These are phyloP conservation scores for Pseudoips prasinana DNA, from an alignment of 2,888 invertebrate genomes.

Conservation along the genomic window DNA sequence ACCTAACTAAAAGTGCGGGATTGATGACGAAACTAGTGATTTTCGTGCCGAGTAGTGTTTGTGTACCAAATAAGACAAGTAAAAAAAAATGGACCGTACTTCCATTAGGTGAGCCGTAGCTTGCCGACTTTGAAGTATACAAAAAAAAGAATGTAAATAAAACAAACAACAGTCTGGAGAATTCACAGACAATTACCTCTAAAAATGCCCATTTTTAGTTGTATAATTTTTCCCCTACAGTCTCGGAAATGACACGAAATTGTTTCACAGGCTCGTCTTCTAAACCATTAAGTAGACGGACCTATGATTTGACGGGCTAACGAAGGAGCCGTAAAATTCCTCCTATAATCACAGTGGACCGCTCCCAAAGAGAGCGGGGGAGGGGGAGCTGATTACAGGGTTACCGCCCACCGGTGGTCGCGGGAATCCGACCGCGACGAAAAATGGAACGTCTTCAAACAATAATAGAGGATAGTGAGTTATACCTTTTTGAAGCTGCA, in stretches of 20 bases:
- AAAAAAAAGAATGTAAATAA: no score
- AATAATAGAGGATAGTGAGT: slow-evolving; percentile 37
- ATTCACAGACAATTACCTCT: slow-evolving; percentile 64
- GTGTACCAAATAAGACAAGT: no score
- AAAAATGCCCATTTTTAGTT: slow-evolving; percentile 39
- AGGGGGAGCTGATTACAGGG: slow-evolving; percentile 69
- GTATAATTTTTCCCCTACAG: slow-evolving; percentile 38
- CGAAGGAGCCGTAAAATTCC: slow-evolving; percentile 72
- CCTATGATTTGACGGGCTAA: slow-evolving; percentile 77
- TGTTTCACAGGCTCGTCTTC: slow-evolving; percentile 52
- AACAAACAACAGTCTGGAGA: slow-evolving; percentile 19
- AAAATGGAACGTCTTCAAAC: slow-evolving; percentile 47
- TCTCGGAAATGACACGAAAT: slow-evolving; percentile 69
- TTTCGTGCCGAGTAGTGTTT: no score
- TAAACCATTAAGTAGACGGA: slow-evolving; percentile 55
- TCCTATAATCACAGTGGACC: slow-evolving; percentile 67
- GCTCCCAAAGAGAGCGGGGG: slow-evolving; percentile 49
- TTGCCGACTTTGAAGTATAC: no score
- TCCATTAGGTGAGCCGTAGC: no score
- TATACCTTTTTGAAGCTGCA: slow-evolving; percentile 25
- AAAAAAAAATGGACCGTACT: no score
- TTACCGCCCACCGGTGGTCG: slow-evolving; percentile 65
- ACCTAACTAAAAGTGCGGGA: no score
- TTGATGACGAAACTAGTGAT: no score
- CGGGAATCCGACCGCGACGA: slow-evolving; percentile 49